These are phyloP conservation scores for Sciurus vulgaris DNA, from an alignment of 2,797 vertebrate species.

Conservation along the genomic window DNA sequence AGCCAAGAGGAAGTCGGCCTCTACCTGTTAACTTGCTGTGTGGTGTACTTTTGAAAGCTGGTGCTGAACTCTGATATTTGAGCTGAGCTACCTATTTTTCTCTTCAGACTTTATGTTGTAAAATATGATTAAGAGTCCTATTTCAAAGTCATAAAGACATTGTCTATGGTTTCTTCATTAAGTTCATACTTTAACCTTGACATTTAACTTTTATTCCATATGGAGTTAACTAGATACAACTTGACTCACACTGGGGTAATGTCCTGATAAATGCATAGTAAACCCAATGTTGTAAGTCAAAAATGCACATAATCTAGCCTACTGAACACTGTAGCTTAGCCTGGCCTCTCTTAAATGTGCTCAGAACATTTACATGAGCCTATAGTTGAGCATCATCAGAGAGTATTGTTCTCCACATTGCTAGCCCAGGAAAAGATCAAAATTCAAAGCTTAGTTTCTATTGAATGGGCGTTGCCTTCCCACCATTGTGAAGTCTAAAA, in stretches of 20 bases:
- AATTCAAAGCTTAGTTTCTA: neutral
- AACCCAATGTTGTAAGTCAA: neutral
- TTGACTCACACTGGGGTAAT: neutral
- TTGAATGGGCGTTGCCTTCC: neutral
- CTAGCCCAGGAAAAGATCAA: neutral
- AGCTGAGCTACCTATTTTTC: neutral
- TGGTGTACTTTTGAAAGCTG: neutral
- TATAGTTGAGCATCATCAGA: no score
- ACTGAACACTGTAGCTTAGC: neutral
- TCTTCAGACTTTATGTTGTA: neutral
- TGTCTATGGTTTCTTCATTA: neutral
- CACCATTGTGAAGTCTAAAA: neutral
- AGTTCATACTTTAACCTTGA: slow-evolving; percentile 14
- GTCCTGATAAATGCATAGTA: neutral
- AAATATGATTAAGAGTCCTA: slow-evolving; percentile 1
- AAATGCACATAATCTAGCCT: neutral
- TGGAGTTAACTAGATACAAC: neutral
- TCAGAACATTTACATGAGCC: neutral
- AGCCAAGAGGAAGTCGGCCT: neutral
- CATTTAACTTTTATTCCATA: slow-evolving; percentile 37
- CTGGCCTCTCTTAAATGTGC: neutral
- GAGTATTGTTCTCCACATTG: neutral
- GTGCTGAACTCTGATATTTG: neutral
- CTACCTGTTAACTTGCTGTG: neutral
- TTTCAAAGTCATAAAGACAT: slow-evolving; percentile 7